Base-by-base conservation (phyloP, 2,797 vertebrate genomes). In the Myoxocephalus aenaeus region DNA sequence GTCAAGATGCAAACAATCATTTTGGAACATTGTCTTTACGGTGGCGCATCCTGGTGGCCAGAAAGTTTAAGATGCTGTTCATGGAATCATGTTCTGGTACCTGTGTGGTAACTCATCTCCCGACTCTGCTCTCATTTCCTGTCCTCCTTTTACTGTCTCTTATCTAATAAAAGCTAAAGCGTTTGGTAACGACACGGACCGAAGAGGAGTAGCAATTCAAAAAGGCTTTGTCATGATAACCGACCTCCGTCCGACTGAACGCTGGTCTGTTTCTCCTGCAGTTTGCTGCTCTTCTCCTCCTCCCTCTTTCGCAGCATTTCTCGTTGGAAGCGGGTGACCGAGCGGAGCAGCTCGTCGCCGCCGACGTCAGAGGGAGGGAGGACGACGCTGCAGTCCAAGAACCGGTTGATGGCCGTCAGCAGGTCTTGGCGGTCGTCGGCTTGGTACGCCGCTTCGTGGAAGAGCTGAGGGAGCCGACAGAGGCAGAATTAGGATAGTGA, bases 381-480 rank as follows among this genome's bases (percentile, higher is more conserved):
- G 42, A 98, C 97, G 12, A 97, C 93, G 1, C 97, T 98, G 91
- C 96, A 94, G 93, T 98, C 97, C 91, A 99, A 93, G 87, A 98
- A 98, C 70, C 94, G 92, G 0, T 97, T 97, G 92, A 99, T 97
- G 88, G 97, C 96, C 0, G 88, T 92, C 36, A 99, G 91, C 27
- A 99, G 94, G 79, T 98, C 97, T 0, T 97, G 96, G 0, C 96
- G 95, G 81, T 97, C 96, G 0, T 97, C 97, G 0, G 97, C 97
- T 93, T 96, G 87, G 92, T 97, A 97, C 0, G 96, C 97, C 0
- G 95, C 96, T 82, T 97, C 96, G 0, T 97, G 96, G 90, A 98
- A 98, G 86, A 96, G 93, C 97, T 98, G 89, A 20, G 22, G 14
- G 15, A 73, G 38, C 10, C 38, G 13, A 48, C 12, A 4, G 17